phyloP scores from a whole-genome alignment of 2,797 vertebrate genomes.

The Amazona ochrocephala region DNA sequence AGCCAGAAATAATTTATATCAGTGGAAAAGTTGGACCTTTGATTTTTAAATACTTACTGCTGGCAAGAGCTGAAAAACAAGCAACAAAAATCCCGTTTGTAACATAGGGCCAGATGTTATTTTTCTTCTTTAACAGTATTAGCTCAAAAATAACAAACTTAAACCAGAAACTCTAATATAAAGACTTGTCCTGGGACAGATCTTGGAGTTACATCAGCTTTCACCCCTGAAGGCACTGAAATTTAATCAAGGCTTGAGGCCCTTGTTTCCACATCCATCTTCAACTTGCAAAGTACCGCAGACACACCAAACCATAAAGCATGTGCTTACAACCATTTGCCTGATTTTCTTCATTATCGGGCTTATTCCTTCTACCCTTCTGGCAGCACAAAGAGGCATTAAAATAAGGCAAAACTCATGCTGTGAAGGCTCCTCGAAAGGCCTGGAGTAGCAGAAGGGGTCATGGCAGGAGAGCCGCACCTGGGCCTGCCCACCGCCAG shows the following conservation, averaged over 20 bases:
- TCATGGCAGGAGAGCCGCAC: background rate
- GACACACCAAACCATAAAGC: background rate
- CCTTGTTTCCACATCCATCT: background rate
- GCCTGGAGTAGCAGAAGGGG: background rate
- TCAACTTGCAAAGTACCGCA: background rate
- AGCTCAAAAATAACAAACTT: background rate
- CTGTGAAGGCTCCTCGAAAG: background rate
- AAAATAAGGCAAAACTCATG: background rate
- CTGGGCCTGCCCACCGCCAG: background rate
- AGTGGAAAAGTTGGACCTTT: constrained; percentile 22
- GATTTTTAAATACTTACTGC: constrained; percentile 41
- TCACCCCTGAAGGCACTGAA: background rate
- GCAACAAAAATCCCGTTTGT: background rate
- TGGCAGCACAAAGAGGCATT: background rate
- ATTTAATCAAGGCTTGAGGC: background rate
- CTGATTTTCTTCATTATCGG: background rate
- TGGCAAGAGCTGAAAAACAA: background rate
- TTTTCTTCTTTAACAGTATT: background rate
- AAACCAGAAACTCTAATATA: background rate
- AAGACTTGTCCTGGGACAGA: background rate
- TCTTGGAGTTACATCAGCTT: background rate
- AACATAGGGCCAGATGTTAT: background rate
- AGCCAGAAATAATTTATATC: background rate
- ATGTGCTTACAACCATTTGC: background rate
- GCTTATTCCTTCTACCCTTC: background rate